Evolutionary conservation across 35 echinoderm and acorn worm species (phyloP).

Genomic region (Antedon bifida): DNA sequence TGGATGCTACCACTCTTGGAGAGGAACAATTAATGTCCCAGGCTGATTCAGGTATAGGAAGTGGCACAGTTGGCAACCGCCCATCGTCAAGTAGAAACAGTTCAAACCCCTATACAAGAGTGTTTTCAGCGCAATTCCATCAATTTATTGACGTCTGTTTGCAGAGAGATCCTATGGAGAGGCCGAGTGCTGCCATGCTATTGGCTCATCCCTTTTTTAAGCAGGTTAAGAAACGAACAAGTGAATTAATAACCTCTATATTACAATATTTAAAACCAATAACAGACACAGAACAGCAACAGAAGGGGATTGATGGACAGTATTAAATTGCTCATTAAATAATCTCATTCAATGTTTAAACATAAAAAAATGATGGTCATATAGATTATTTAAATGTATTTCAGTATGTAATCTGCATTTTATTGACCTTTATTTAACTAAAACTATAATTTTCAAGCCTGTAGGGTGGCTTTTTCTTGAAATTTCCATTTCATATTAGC

Average conservation of each 20-base stretch:
- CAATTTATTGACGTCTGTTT: slow-evolving; percentile 87
- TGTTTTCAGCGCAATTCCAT: slow-evolving; percentile 83
- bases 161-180: slow-evolving; percentile 62
- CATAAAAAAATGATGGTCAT: too few relatives aligned
- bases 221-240: slow-evolving; percentile 56
- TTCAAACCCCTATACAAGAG: slow-evolving; percentile 68
- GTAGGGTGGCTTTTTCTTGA: too few relatives aligned
- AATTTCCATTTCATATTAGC: too few relatives aligned
- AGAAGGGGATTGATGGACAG: background rate
- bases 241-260: slow-evolving; percentile 24
- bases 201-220: slow-evolving; percentile 89
- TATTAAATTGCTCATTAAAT: too few relatives aligned
- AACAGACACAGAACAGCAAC: slow-evolving; percentile 1
- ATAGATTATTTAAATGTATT: too few relatives aligned
- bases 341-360: too few relatives aligned
- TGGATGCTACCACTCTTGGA: slow-evolving; percentile 62
- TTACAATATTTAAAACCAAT: slow-evolving; percentile 37
- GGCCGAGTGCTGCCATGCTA: slow-evolving; percentile 56
- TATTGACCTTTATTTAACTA: too few relatives aligned
- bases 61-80: slow-evolving; percentile 38
- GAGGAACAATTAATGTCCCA: background rate
- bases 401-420: too few relatives aligned
- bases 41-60: slow-evolving; percentile 23
- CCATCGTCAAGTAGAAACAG: slow-evolving; percentile 33
- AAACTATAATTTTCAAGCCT: too few relatives aligned